Conservation (phyloP, 2,113 vertebrate genomes). For the Aegypius monachus region DNA sequence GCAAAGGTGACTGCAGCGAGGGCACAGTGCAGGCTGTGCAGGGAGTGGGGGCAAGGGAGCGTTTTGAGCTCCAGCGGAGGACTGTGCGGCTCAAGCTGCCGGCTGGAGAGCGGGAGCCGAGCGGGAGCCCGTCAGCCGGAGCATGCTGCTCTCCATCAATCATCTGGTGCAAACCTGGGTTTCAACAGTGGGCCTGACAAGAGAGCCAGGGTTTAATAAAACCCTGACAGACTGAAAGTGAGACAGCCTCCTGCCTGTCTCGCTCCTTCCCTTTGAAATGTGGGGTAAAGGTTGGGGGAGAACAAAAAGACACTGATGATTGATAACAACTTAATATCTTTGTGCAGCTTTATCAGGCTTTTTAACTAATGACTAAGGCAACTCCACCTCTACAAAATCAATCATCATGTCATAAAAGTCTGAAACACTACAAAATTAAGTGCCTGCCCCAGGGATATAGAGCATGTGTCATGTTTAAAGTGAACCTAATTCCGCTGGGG, state of each 20-base stretch:
- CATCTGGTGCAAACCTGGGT: background rate
- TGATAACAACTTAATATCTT: slow-evolving; percentile 48
- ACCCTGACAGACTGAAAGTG: background rate
- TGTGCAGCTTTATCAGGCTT: slow-evolving; percentile 40
- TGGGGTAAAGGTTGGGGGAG: background rate
- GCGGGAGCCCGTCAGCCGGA: background rate
- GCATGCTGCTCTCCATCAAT: background rate
- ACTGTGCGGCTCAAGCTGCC: background rate
- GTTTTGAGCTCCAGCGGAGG: background rate
- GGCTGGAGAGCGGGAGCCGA: background rate
- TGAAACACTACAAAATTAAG: slow-evolving; percentile 36
- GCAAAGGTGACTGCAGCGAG: too few relatives aligned
- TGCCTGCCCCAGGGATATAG: slow-evolving; percentile 26
- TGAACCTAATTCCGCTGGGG: slow-evolving; percentile 6
- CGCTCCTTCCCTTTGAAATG: background rate
- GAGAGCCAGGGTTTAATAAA: background rate
- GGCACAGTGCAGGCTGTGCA: background rate
- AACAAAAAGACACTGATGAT: slow-evolving; percentile 30
- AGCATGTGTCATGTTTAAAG: slow-evolving; percentile 25
- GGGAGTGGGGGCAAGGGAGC: fast-evolving
- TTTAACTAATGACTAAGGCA: slow-evolving; percentile 57
- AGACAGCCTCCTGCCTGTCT: background rate
- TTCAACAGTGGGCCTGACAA: background rate
- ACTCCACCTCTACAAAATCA: slow-evolving; percentile 49
- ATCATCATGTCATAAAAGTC: slow-evolving; percentile 53